Conservation (phyloP, 2,797 vertebrate genomes). For the Malacoraja senta region DNA sequence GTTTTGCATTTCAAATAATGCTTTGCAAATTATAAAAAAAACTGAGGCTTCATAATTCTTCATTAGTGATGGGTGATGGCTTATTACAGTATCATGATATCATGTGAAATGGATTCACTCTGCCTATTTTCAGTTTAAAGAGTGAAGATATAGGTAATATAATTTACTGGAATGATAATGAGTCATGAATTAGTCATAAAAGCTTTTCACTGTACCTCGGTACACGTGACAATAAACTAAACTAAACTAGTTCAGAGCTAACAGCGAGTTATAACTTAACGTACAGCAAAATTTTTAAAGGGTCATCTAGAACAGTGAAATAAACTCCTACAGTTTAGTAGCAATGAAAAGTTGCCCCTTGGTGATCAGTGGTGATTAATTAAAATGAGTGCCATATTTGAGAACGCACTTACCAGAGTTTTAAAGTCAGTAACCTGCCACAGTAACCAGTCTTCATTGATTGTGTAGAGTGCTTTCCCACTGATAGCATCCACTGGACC, state of each 20-base stretch:
- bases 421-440: constrained; percentile 86
- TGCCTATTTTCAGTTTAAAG: not conserved
- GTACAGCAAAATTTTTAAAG: no score
- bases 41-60: not conserved
- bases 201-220: no score
- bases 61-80: not conserved
- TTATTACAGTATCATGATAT: not conserved
- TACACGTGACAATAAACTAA: no score
- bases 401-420: constrained; percentile 63
- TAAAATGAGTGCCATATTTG: not conserved
- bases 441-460: constrained; percentile 92
- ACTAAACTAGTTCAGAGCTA: no score
- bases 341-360: not conserved
- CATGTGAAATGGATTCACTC: not conserved
- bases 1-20: not conserved
- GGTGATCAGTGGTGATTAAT: not conserved
- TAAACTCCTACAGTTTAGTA: not conserved
- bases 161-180: not conserved
- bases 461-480: constrained; percentile 85
- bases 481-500: constrained; percentile 88
- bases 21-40: not conserved
- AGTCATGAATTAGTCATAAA: not conserved
- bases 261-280: no score
- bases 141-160: not conserved
- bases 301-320: not conserved